Conservation (phyloP, 2,797 vertebrate species). For the Xiphorhynchus erythropygius region DNA sequence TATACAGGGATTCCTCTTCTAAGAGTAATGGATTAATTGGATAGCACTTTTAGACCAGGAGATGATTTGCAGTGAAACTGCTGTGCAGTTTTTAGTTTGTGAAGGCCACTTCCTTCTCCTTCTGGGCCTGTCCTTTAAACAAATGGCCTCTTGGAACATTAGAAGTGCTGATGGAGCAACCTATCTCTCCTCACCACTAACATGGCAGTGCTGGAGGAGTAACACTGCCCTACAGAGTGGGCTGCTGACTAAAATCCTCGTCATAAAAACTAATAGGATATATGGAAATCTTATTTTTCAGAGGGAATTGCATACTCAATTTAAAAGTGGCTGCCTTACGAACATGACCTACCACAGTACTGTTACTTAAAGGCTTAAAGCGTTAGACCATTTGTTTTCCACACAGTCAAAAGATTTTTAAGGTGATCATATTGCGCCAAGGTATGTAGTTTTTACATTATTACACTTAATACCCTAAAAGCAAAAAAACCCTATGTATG, state of each 20-base stretch:
- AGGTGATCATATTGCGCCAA: not conserved
- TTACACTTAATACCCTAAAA: not conserved
- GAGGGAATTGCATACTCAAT: not conserved
- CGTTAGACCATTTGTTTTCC: not conserved
- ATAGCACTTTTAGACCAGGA: slow-evolving; percentile 11
- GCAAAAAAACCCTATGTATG: not conserved
- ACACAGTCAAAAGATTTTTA: not conserved
- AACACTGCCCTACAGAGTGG: not conserved
- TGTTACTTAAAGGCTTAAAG: not conserved
- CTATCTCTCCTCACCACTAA: not conserved
- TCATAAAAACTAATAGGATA: not conserved
- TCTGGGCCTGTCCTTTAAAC: not conserved
- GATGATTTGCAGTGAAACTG: slow-evolving; percentile 45
- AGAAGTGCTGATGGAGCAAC: not conserved
- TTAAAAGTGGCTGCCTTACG: not conserved
- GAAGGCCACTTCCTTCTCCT: slow-evolving; percentile 15
- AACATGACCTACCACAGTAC: not conserved
- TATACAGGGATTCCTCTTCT: slow-evolving; percentile 65
- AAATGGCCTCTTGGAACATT: not conserved
- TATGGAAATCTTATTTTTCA: not conserved
- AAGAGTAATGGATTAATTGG: slow-evolving; percentile 71
- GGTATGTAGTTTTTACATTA: not conserved
- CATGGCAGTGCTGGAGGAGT: not conserved
- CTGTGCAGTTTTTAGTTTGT: slow-evolving; percentile 9
- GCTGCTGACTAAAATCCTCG: not conserved